A percentile compares a stretch with the other conserved stretches of the same genome.
These are phyloP conservation scores for Clupea harengus DNA, from an alignment of 2,113 vertebrate species.

Conservation along the genomic window DNA sequence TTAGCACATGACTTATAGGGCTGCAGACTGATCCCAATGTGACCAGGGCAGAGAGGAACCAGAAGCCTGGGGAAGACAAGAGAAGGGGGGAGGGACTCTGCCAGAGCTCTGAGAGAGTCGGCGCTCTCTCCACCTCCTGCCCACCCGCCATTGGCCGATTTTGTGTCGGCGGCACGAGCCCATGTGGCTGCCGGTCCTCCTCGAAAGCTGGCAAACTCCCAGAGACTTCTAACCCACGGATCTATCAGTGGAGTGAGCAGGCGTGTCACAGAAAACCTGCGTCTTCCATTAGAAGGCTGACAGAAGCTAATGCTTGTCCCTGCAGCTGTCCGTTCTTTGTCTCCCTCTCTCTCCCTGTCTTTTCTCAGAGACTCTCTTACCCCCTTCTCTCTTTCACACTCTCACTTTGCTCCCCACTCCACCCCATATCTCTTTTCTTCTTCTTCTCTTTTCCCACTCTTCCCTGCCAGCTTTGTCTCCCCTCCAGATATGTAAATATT, in stretches of 20 bases:
- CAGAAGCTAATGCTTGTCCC: slow-evolving; percentile 52
- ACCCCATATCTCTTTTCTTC: not conserved
- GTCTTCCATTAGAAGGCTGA: slow-evolving; percentile 62
- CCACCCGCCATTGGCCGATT: slow-evolving; percentile 15
- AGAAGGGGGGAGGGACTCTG: not conserved
- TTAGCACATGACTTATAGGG: not conserved
- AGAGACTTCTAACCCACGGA: slow-evolving; percentile 54
- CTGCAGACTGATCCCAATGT: not conserved
- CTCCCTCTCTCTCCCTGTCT: slow-evolving; percentile 22
- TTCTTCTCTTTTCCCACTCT: not conserved
- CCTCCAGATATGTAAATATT: slow-evolving; percentile 12
- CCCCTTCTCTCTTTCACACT: not conserved
- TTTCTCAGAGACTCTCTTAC: not conserved
- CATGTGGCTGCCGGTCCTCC: slow-evolving; percentile 28
- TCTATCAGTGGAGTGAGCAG: slow-evolving; percentile 61
- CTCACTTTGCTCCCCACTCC: not conserved
- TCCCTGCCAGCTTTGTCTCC: not conserved
- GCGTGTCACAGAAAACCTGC: slow-evolving; percentile 60
- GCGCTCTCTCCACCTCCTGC: not conserved
- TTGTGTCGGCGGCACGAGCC: not conserved
- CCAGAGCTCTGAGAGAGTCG: not conserved
- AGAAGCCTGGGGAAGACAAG: not conserved
- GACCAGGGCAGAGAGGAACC: not conserved
- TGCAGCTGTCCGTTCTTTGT: not conserved
- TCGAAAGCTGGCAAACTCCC: slow-evolving; percentile 41